Evolutionary conservation across 2,888 invertebrate species (phyloP), one percentile per base, ranked within the genome.

Genomic region (Dichetophora obliterata): DNA sequence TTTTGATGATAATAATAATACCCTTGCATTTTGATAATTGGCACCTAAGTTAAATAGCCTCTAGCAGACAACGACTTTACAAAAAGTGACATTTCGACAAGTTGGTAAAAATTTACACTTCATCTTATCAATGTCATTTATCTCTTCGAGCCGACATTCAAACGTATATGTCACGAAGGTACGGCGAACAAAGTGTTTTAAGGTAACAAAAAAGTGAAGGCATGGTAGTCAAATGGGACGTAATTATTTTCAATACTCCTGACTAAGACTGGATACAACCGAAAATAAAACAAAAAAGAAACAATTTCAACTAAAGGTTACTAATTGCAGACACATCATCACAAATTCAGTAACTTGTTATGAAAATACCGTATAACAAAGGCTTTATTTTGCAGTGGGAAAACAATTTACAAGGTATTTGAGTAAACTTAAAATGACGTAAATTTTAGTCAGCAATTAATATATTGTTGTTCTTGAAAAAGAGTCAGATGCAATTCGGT

Each of bases 91-190:
- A 80, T 77, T 77, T 80, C 81, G 79, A 81, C 76, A 81, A 81
- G 80, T 82, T 82, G 79, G 75, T 72, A 75, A 74, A 79, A 80
- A 78, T 82, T 82, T 80, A 79, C 82, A 82, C 82, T 31, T 31
- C 77, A 71, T 77, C 77, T 82, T 81, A 82, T 82, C 82, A 79
- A 74, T 79, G 78, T 68, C 80, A 80, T 79, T 79, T 80, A 82
- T 82, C 81, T 52, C 27, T 59, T 59, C 16, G 24, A 27, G 9
- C 24, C 24, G 16, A 59, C 59, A 59, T 24, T 5, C 59, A 59
- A 27, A 24, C 59, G 27, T 19, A 27, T 24, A 59, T 59, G 59
- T 27, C 59, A 59, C 59, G 59, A 59, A 59, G 59, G 27, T 6
- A 22, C 11, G 24, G 59, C 59, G 22, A 22, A 57, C 22, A 57